Evolutionary conservation across 1,140 invertebrate species (phyloP).

Genomic region (Helicoverpa zea): DNA sequence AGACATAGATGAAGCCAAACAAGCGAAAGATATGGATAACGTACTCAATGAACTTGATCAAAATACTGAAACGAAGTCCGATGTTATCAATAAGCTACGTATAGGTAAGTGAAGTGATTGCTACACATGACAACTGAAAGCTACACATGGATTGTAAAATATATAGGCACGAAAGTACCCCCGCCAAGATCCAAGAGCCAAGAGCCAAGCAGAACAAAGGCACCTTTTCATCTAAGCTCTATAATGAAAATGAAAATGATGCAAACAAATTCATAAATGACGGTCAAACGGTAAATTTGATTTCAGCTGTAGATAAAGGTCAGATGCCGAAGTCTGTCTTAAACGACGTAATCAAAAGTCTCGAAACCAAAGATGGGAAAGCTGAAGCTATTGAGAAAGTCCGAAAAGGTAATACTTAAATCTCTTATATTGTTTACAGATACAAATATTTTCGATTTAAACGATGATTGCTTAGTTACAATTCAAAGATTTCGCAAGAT

Average conservation of each 20-base stretch:
- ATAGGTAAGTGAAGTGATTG: background rate
- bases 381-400: background rate
- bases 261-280: too few relatives aligned
- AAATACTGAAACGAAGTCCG: background rate
- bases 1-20: slow-evolving; percentile 32
- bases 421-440: too few relatives aligned
- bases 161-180: too few relatives aligned
- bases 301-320: slow-evolving; percentile 1
- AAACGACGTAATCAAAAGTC: background rate
- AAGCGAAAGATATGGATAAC: slow-evolving; percentile 3
- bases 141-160: too few relatives aligned
- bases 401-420: background rate
- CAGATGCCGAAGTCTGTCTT: background rate
- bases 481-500: too few relatives aligned
- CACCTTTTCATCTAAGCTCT: too few relatives aligned
- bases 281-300: background rate
- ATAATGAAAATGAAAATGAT: too few relatives aligned
- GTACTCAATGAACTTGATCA: background rate
- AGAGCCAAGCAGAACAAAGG: too few relatives aligned
- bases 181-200: too few relatives aligned
- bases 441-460: too few relatives aligned
- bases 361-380: background rate
- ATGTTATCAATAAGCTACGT: background rate
- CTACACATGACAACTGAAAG: too few relatives aligned
- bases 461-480: too few relatives aligned